phyloP scores from a whole-genome alignment of 2,888 invertebrate species.

The Sinodicranocentrus sp. region DNA sequence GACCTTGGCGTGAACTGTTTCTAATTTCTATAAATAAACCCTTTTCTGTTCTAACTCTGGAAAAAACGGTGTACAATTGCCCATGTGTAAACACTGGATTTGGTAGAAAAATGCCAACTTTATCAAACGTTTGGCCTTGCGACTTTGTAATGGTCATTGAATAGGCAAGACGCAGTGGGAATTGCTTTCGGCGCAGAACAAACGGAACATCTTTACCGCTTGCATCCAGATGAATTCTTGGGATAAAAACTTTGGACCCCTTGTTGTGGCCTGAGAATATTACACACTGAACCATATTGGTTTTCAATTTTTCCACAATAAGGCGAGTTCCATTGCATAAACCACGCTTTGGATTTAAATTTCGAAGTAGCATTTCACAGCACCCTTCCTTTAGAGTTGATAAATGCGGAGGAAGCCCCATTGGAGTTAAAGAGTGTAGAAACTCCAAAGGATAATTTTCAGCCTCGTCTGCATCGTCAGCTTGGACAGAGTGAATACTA shows the following conservation, averaged over 20 bases:
- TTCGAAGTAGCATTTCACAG: constrained; percentile 70
- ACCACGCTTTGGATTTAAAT: constrained; percentile 67
- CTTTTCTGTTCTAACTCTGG: constrained; percentile 12
- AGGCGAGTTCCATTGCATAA: constrained; percentile 73
- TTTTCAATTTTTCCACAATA: constrained; percentile 46
- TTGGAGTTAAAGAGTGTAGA: constrained; percentile 66
- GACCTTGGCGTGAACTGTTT: not conserved
- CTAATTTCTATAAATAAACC: constrained; percentile 29
- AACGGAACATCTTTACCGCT: constrained; percentile 69
- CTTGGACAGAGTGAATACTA: constrained; percentile 58
- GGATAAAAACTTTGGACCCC: constrained; percentile 76
- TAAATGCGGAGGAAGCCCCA: constrained; percentile 67
- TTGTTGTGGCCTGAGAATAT: constrained; percentile 54
- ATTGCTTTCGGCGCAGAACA: constrained; percentile 75
- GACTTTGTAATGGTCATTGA: constrained; percentile 77
- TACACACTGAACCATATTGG: constrained; percentile 39
- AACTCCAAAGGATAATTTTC: constrained; percentile 66
- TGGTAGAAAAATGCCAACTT: constrained; percentile 72
- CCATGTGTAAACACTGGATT: constrained; percentile 55
- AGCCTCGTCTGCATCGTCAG: constrained; percentile 34
- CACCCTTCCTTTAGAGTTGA: constrained; percentile 69
- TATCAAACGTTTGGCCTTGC: constrained; percentile 77
- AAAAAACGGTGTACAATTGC: constrained; percentile 55
- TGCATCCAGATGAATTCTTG: constrained; percentile 72
- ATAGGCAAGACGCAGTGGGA: constrained; percentile 77